A percentile compares a stretch with the other conserved stretches of the same genome.
phyloP scores from a whole-genome alignment of 2,113 vertebrate genomes.

The Mesoclemmys tuberculata region DNA sequence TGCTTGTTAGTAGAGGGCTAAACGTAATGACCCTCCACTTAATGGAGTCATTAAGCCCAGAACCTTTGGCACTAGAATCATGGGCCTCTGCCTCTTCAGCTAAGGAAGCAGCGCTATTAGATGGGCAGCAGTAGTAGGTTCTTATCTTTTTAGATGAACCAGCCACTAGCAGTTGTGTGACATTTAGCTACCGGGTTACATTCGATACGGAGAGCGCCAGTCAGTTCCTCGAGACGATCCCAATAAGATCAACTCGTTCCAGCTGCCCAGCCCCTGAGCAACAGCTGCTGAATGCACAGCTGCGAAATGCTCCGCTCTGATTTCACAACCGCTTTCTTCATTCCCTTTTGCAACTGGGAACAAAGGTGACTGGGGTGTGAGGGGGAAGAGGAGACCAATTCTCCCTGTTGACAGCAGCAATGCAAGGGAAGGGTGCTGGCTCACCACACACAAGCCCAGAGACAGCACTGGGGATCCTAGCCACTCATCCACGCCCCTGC shows the following conservation, averaged over 20 bases:
- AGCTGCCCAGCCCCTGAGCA: neutral
- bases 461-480: neutral
- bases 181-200: neutral
- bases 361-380: neutral
- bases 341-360: neutral
- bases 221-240: neutral
- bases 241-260: neutral
- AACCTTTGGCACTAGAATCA: neutral
- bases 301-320: neutral
- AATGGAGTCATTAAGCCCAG: neutral
- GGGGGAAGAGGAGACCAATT: neutral
- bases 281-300: neutral
- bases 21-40: neutral
- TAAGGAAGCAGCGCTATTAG: neutral
- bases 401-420: neutral
- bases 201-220: neutral
- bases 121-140: neutral
- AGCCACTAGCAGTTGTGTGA: neutral
- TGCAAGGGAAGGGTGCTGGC: neutral
- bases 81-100: neutral
- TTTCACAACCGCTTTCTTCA: neutral
- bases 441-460: neutral
- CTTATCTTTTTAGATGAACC: neutral
- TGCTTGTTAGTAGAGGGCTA: neutral
- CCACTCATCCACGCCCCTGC: neutral